These are phyloP conservation scores for Plutella xylostella DNA, from an alignment of 2,888 invertebrate species.

Conservation along the genomic window DNA sequence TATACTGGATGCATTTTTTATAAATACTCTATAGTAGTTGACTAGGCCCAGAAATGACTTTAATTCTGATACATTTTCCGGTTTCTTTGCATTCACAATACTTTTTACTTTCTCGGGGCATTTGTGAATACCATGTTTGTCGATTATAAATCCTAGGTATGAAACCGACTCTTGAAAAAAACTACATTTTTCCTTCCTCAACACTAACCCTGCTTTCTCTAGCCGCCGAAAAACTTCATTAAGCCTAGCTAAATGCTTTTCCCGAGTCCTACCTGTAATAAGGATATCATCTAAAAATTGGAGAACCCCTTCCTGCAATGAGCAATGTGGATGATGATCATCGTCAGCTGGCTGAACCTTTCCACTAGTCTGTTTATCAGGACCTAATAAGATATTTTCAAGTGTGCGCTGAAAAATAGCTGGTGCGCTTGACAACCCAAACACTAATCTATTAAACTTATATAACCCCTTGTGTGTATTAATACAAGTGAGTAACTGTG, in stretches of 20 bases:
- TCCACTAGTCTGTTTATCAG: no score
- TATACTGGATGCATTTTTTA: conserved; percentile 2
- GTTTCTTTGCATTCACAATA: neutral
- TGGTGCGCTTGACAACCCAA: neutral
- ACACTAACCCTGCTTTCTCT: no score
- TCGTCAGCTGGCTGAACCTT: no score
- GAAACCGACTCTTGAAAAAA: no score
- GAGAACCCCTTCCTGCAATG: no score
- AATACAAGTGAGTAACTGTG: neutral
- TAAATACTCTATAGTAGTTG: neutral
- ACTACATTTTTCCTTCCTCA: no score
- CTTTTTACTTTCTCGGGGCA: no score
- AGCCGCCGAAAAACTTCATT: no score
- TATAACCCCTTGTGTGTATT: neutral
- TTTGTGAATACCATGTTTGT: no score
- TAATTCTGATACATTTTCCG: neutral
- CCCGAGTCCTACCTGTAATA: neutral
- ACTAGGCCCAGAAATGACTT: conserved; percentile 4
- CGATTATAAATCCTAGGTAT: no score
- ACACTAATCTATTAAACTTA: neutral
- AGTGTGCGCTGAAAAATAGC: neutral
- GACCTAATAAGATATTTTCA: neutral
- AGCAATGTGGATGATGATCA: no score
- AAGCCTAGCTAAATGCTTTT: neutral
- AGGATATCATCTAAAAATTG: neutral